Evolutionary conservation across 2,888 invertebrate genomes (phyloP).

Genomic region (Sicus ferrugineus): DNA sequence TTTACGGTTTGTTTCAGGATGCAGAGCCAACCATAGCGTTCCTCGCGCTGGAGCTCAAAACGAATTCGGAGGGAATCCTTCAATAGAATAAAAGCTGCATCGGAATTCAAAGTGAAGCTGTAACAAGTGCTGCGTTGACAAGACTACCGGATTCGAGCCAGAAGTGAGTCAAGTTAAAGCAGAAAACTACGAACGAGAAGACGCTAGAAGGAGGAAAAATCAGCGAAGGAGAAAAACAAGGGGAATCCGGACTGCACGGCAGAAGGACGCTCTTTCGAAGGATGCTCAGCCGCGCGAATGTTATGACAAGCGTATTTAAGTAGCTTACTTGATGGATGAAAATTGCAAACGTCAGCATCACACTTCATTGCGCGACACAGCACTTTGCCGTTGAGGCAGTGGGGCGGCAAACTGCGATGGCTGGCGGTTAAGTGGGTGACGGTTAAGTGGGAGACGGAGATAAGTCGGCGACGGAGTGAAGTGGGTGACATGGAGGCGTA

Average conservation of each 20-base stretch:
- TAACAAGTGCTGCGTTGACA: slow-evolving; percentile 6
- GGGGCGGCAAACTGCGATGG: not conserved
- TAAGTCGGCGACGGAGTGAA: no score
- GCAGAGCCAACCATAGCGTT: no score
- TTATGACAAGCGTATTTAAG: slow-evolving; percentile 32
- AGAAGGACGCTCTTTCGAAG: not conserved
- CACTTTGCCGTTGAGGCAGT: not conserved
- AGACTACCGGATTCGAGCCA: not conserved
- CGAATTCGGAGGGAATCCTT: not conserved
- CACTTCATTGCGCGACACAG: slow-evolving; percentile 28
- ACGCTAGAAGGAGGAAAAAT: not conserved
- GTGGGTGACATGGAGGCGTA: no score
- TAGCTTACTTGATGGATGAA: slow-evolving; percentile 33
- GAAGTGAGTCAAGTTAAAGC: not conserved
- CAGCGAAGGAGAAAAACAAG: not conserved
- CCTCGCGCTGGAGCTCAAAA: not conserved
- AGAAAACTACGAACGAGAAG: not conserved
- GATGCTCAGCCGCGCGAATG: slow-evolving; percentile 29
- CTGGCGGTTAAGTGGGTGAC: not conserved
- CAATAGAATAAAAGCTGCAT: not conserved
- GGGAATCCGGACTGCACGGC: not conserved
- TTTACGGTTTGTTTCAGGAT: slow-evolving; percentile 15
- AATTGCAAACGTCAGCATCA: slow-evolving; percentile 31
- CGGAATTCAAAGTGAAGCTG: not conserved
- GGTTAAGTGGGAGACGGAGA: not conserved